Evolutionary conservation across 1,140 invertebrate species (phyloP), one percentile per base, ranked within the genome.

Genomic region (Euborellia annulipes): DNA sequence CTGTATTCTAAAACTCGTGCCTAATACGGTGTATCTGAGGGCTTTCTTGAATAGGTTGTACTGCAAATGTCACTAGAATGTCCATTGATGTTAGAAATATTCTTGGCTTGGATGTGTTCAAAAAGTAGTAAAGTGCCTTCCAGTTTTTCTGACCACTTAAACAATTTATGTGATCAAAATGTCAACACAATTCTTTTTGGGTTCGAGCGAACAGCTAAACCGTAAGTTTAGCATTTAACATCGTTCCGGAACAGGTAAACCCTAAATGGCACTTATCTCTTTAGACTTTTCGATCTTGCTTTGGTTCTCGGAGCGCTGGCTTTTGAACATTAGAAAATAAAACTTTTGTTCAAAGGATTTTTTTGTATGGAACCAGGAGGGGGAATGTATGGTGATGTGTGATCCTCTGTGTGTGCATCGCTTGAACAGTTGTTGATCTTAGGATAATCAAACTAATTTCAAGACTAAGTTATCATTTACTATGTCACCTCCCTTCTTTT

Each of bases 41-140:
- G 40, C 45, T 45, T 51, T 48, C 49, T 48, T 27, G 46, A 45
- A 51, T 45, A 48, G 50, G 46, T 51, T 51, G 46, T 45, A 44
- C 43, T 48, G 36, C 46, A 48, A 51, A 47, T 19, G 36, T 48
- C 46, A 44, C 43, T 20, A 17, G 42, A 51, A 43, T 51, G 50
- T 48, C 50, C 46, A 48, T 41, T 51, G 46, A 43, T 48, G 45
- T 50, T 46, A 47, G 41, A 27, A 27, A 27, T 41, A 50, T 40
- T 51, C 46, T 48, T 51, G 46, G 46, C 46, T 44, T 48, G 45
- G 18, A 51, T 51, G 50, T 51, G 50, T 51, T 51, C 50, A 51
- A 51, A 51, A 51, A 51, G 46, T 41, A 36, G 23, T 17, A 32
- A 51, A 51, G 50, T 51, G 50, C 50, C 50, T 51, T 51, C 50